Evolutionary conservation across 2,113 vertebrate species (phyloP).

Genomic region (Andinoacara biseriatus): DNA sequence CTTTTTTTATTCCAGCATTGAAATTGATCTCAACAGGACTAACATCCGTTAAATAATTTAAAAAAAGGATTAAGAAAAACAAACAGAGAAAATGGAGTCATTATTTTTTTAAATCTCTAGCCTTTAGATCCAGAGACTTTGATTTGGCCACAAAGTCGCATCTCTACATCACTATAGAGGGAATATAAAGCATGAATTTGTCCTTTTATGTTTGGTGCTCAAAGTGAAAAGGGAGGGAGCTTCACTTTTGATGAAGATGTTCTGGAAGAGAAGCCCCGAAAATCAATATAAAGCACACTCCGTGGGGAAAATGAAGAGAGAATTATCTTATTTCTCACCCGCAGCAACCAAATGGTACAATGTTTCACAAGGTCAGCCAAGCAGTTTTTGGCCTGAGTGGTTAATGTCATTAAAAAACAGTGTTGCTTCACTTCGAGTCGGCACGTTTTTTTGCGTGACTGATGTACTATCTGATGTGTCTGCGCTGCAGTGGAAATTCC

Average conservation of each 20-base stretch:
- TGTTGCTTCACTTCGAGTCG: constrained; percentile 9
- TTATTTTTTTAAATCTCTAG: background rate
- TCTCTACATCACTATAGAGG: background rate
- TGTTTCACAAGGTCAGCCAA: constrained; percentile 60
- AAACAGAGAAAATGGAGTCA: constrained; percentile 63
- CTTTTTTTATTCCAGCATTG: constrained; percentile 64
- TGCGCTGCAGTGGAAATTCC: constrained; percentile 13
- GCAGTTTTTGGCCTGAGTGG: constrained; percentile 36
- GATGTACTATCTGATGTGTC: constrained; percentile 37
- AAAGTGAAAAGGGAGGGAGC: constrained; percentile 4
- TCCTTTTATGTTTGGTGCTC: constrained; percentile 30
- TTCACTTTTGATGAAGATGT: constrained; percentile 55
- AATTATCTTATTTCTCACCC: constrained; percentile 45
- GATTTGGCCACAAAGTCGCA: background rate
- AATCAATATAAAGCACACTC: constrained; percentile 66
- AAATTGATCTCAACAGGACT: constrained; percentile 51
- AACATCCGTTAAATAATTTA: constrained; percentile 41
- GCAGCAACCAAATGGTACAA: constrained; percentile 31
- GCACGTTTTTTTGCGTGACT: constrained; percentile 24
- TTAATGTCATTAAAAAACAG: constrained; percentile 32
- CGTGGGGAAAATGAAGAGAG: constrained; percentile 50
- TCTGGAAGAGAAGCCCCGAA: constrained; percentile 36
- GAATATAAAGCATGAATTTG: constrained; percentile 27
- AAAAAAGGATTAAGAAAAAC: constrained; percentile 57
- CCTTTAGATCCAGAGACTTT: constrained; percentile 39